phyloP scores from a whole-genome alignment of 2,888 invertebrate species.

The Mactromeris polynyma region DNA sequence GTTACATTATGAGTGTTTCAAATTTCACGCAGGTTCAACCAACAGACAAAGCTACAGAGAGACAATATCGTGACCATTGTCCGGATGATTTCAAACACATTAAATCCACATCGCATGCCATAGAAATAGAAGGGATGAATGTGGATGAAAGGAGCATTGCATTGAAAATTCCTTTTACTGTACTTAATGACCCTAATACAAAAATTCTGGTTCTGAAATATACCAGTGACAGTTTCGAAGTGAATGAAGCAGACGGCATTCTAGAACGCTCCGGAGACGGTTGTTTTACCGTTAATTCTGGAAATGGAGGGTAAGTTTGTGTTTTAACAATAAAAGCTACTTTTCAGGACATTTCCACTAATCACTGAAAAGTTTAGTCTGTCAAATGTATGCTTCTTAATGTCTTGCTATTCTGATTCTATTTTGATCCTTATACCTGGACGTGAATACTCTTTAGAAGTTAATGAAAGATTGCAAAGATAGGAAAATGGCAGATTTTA shows the following conservation, averaged over 20 bases:
- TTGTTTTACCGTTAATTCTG: constrained; percentile 59
- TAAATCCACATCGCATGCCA: constrained; percentile 61
- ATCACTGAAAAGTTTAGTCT: no score
- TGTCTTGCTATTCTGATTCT: no score
- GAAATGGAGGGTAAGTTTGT: constrained; percentile 61
- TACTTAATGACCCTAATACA: constrained; percentile 54
- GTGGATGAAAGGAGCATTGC: constrained; percentile 58
- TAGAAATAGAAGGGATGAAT: constrained; percentile 65
- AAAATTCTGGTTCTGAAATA: constrained; percentile 67
- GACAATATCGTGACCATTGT: constrained; percentile 60
- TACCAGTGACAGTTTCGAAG: constrained; percentile 61
- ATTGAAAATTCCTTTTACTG: constrained; percentile 64
- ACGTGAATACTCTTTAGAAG: no score
- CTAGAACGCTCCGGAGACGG: constrained; percentile 42
- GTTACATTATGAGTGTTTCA: no score
- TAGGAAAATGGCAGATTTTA: no score
- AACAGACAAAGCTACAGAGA: constrained; percentile 60
- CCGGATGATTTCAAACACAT: constrained; percentile 63
- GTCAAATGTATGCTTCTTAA: no score
- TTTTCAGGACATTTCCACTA: background rate
- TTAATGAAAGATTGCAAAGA: no score
- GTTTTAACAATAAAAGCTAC: background rate
- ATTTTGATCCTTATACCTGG: no score
- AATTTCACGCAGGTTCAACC: constrained; percentile 58
- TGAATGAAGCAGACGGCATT: constrained; percentile 52